phyloP scores from a whole-genome alignment of 2,113 vertebrate species.

The Pelecanus crispus region DNA sequence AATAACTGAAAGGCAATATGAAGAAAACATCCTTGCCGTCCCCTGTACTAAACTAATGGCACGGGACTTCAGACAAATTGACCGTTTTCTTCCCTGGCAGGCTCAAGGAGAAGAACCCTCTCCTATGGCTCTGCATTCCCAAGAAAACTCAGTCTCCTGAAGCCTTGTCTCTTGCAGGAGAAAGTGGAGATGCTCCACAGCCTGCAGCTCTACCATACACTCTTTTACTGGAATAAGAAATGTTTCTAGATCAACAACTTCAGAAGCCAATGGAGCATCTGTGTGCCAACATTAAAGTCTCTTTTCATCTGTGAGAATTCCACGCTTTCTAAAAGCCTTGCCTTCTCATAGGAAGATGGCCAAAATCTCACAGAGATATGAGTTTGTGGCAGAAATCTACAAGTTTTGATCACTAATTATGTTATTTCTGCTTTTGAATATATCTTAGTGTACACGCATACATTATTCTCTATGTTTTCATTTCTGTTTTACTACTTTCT shows the following conservation, averaged over 20 bases:
- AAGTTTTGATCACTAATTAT: conserved; percentile 3
- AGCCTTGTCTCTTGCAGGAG: background rate
- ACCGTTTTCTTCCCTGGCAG: background rate
- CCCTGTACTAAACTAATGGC: background rate
- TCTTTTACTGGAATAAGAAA: background rate
- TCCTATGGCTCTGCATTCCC: background rate
- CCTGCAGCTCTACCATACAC: background rate
- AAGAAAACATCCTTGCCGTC: background rate
- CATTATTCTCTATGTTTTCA: background rate
- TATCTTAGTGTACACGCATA: background rate
- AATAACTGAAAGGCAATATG: background rate
- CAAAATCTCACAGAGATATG: background rate
- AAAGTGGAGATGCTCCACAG: background rate
- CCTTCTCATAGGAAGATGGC: conserved; percentile 16
- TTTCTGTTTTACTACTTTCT: background rate
- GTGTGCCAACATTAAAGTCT: conserved; percentile 7
- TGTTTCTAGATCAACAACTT: conserved; percentile 30
- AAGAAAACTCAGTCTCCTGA: background rate
- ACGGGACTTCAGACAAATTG: background rate
- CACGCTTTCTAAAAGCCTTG: conserved; percentile 3
- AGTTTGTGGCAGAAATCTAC: background rate
- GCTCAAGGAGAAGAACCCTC: background rate
- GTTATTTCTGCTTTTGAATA: conserved; percentile 1
- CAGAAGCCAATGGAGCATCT: conserved; percentile 2
- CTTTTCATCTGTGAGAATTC: conserved; percentile 8